Evolutionary conservation across 1,140 invertebrate genomes (phyloP).

Genomic region (Orussus abietinus): DNA sequence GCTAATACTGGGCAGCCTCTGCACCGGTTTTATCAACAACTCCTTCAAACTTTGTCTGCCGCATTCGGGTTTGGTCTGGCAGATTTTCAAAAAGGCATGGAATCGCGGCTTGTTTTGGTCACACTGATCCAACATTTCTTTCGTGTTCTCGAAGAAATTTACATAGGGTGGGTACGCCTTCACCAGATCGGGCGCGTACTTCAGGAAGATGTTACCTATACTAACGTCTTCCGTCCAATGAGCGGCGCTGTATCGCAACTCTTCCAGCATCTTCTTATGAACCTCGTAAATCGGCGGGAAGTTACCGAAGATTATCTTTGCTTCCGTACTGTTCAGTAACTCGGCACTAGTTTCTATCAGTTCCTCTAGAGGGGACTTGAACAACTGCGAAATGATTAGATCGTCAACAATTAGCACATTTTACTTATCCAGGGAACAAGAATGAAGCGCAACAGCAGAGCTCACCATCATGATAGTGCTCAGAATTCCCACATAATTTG

Average conservation of each 20-base stretch:
- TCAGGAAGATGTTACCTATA: conserved; percentile 84
- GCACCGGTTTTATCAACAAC: conserved; percentile 92
- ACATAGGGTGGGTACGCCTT: conserved; percentile 97
- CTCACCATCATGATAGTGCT: conserved; percentile 85
- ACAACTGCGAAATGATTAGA: conserved; percentile 64
- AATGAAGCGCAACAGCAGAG: conserved; percentile 10
- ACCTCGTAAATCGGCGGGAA: conserved; percentile 91
- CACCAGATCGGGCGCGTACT: conserved; percentile 74
- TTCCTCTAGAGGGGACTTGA: conserved; percentile 89
- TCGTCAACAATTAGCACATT: not conserved
- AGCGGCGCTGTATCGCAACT: conserved; percentile 65
- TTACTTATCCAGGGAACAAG: not conserved
- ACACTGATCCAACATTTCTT: conserved; percentile 86
- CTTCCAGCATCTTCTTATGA: conserved; percentile 80
- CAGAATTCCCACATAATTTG: conserved; percentile 93
- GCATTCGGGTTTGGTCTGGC: conserved; percentile 88
- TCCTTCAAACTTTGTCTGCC: conserved; percentile 92
- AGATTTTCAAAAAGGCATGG: conserved; percentile 96
- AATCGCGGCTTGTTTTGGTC: conserved; percentile 91
- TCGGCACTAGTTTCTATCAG: conserved; percentile 68
- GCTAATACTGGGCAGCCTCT: conserved; percentile 92
- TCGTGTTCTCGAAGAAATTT: conserved; percentile 96
- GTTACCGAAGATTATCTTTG: conserved; percentile 95
- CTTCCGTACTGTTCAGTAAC: conserved; percentile 85
- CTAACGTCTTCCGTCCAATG: conserved; percentile 81